Base-by-base conservation (phyloP, 2,797 vertebrate genomes). In the Hypotaenidia okinawae region DNA sequence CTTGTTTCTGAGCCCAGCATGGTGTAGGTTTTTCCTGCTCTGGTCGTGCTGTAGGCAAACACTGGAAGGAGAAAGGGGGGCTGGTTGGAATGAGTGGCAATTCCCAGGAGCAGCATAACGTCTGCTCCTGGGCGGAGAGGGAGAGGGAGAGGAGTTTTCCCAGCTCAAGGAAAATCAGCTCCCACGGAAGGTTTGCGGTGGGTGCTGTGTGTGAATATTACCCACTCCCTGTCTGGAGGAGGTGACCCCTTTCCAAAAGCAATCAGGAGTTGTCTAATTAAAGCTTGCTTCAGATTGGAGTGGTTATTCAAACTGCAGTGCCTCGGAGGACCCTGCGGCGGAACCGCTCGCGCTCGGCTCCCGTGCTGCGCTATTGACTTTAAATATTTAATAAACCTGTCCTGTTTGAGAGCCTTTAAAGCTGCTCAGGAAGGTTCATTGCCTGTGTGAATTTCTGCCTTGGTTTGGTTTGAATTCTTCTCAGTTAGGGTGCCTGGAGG, bases 11-110 rank as follows among this genome's bases (percentile, higher is more conserved):
- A 95, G 45, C 98, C 98, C 94, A 98, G 52, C 97, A 98, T 97
- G 55, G 98, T 98, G 58, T 98, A 94, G 10, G 98, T 98, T 94
- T 98, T 98, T 51, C 98, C 97, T 0, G 96, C 97, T 49, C 98
- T 98, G 0, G 96, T 98, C 4, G 97, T 97, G 1, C 98, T 97
- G 0, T 97, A 98, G 81, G 98, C 97, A 87, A 98, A 98, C 69
- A 98, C 98, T 98, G 72, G 10, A 37, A 90, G 63, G 67, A 66
- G 52, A 85, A 82, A 41, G 39, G 49, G 4, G 4, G n/a, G 30
- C 7, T 1, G 16, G 16, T 18, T 17, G 54, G 64, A 62, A 54
- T 2, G 2, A 49, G 9, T 3, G 0, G 30, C 27, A 30, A 27
- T 62, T 43, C 11, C 23, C 1, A 1, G 37, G 6, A 64, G 49